Base-by-base conservation (phyloP, 2,797 vertebrate genomes). In the Chloroceryle inda region DNA sequence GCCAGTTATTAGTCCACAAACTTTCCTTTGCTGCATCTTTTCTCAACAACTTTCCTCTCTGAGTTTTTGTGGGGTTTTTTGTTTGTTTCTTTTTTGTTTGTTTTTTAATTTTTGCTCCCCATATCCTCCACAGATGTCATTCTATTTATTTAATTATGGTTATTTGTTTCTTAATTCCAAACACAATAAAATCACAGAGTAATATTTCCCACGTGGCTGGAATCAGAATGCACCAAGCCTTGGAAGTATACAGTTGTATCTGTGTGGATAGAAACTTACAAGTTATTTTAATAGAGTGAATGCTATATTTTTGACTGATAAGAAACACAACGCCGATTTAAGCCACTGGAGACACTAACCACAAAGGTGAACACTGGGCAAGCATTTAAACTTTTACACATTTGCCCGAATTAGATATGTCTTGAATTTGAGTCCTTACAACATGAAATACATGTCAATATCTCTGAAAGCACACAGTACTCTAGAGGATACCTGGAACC, bases 111-210 rank as follows among this genome's bases (percentile, higher is more conserved):
- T 80, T 66, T 68, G 1, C 2, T 62, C 0, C 2, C 9, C 1
- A 0, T 1, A 8, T 21, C 0, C 0, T 8, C 9, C 8, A 4
- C 8, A 38, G 4, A 3, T 64, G 40, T 11, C 3, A 11, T 23
- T 89, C 10, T 33, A 6, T 29, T 29, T 55, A 33, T 49, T 27
- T 31, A 33, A 27, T 18, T 50, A 27, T 27, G 3, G 22, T 11
- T 53, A 19, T 78, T 40, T 72, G 1, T 20, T 91, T 79, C 44
- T 72, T 78, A 9, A 56, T 27, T 78, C 11, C 17, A 78, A 68
- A 62, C 24, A 63, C 13, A 90, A 15, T 0, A 61, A 40, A 86
- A 71, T 0, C 2, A 33, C 3, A 71, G 73, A 83, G 38, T 17
- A 24, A 4, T 56, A 68, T 68, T 72, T 87, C 8, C 9, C 4